These are phyloP conservation scores for Hestina assimilis DNA, from an alignment of 1,140 invertebrate genomes.

Conservation along the genomic window DNA sequence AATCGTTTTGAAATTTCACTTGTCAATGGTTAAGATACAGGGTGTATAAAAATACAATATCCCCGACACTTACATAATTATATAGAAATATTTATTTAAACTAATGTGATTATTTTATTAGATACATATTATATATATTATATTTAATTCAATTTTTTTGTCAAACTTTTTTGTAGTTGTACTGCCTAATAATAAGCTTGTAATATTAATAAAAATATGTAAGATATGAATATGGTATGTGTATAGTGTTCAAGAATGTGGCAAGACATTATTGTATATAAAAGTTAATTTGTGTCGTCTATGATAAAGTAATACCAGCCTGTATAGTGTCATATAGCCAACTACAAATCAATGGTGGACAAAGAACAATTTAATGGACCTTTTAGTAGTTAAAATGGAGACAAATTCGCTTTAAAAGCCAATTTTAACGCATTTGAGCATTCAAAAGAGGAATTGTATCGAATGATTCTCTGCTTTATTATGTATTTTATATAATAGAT, in stretches of 20 bases:
- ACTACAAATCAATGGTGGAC: constrained; percentile 41
- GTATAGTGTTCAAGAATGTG: no score
- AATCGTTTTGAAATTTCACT: constrained; percentile 27
- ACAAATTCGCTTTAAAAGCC: constrained; percentile 67
- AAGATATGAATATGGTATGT: no score
- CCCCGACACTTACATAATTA: no score
- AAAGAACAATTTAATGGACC: constrained; percentile 58
- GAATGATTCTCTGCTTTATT: constrained; percentile 22
- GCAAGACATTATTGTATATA: no score
- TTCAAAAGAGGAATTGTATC: constrained; percentile 33
- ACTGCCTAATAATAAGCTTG: no score
- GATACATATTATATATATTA: neutral
- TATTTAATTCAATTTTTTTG: no score
- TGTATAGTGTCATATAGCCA: constrained; percentile 31
- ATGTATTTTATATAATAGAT: constrained; percentile 13
- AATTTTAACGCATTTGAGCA: constrained; percentile 40
- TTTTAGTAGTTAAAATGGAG: constrained; percentile 61
- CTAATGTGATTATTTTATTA: no score
- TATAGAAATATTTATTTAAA: no score
- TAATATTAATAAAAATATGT: no score
- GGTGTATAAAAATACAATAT: constrained; percentile 7
- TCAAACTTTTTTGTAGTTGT: no score
- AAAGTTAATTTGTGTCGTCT: no score
- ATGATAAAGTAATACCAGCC: constrained; percentile 40
- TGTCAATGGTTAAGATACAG: constrained; percentile 25